Conservation (phyloP, 2,888 invertebrate genomes). For the Molanna angustata region DNA sequence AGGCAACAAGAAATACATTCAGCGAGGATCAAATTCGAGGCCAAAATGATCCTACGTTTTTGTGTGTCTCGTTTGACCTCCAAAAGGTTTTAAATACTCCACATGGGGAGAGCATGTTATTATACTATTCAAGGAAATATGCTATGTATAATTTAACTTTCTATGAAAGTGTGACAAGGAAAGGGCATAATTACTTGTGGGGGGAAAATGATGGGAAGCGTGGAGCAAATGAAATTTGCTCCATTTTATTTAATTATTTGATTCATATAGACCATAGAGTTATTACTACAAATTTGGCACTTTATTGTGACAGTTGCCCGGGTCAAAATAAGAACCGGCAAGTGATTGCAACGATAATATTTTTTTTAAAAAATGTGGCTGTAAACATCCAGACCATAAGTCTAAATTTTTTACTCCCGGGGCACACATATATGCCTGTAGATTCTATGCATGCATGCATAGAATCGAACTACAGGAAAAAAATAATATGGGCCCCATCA, state of each 20-base stretch:
- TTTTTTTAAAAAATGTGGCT: constrained; percentile 5
- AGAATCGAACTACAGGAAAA: constrained; percentile 3
- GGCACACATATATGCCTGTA: constrained; percentile 3
- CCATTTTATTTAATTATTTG: neutral
- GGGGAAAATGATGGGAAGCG: neutral
- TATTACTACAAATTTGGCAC: neutral
- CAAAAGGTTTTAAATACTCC: constrained; percentile 9
- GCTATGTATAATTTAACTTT: constrained; percentile 2
- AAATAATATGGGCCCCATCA: constrained; percentile 6
- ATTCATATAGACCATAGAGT: neutral
- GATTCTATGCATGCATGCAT: constrained; percentile 5
- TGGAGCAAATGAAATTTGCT: neutral
- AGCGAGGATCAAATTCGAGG: constrained; percentile 5
- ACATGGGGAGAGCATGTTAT: constrained; percentile 4
- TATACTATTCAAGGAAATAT: constrained; percentile 9
- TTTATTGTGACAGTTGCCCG: neutral
- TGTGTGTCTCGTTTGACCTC: constrained; percentile 4
- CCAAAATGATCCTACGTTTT: constrained; percentile 5
- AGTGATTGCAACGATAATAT: neutral
- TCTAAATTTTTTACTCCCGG: constrained; percentile 2
- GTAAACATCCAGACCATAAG: neutral
- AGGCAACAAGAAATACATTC: neutral
- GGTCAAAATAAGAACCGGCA: neutral
- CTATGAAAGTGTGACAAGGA: constrained; percentile 1
- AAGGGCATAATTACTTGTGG: neutral